Evolutionary conservation across 2,888 invertebrate genomes (phyloP), one percentile per base, ranked within the genome.

Genomic region (Mesopsocus fuscifrons): DNA sequence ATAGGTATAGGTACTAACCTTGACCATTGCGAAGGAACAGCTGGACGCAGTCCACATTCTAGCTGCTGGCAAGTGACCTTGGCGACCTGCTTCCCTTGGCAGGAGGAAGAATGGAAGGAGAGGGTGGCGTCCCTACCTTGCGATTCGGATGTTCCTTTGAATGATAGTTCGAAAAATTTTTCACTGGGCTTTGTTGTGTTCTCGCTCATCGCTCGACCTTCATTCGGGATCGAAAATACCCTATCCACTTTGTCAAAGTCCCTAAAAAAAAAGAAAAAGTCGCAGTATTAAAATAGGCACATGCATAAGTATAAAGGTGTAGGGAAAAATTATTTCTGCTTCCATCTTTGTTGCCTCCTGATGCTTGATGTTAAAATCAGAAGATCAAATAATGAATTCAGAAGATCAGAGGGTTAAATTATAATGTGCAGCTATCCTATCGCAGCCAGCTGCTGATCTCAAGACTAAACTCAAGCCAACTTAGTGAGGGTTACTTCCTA

Each of bases 21-120:
- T 23, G 79, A 77, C 58, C 76, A 70, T 50, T 72, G 68, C 11
- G 17, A 13, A 46, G 67, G 66, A 44, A 68, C 64, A 16, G 71
- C 69, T 1, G 79, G 76, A 50, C 77, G 59, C 49, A 77, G 67
- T 9, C 82, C 78, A 55, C 82, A 77, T 57, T 80, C 74, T 38
- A 80, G 63, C 45, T 69, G 68, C 44, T 68, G 65, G 56, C 82
- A 82, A 44, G 70, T 69, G 17, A 82, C 73, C 48, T 71, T 66
- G 21, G 80, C 65, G 2, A 80, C 72, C 46, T 75, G 69, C 41
- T 68, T 69, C 18, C 65, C 65, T 8, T 66, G 56, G 57, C 82
- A 82, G 2, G 64, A 53, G 1, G 77, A 70, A 22, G 71, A 66
- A 41, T 72, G 66, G 58, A 81, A 81, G 2, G 74, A 69, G 16